Conservation (phyloP, 1,140 invertebrate species). For the Nymphalis io region DNA sequence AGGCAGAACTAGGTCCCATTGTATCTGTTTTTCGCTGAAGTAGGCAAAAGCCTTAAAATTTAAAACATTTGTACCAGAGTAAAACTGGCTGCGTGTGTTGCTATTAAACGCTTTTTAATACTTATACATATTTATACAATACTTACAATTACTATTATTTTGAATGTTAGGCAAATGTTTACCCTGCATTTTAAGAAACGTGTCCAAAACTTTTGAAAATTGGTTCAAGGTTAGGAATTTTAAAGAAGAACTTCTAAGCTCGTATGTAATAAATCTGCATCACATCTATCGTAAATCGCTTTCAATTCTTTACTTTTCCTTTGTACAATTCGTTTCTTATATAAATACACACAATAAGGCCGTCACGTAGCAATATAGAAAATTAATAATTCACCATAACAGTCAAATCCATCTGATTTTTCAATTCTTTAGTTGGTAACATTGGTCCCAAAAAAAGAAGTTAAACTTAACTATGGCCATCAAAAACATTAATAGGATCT, state of each 20-base stretch:
- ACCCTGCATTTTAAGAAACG: constrained; percentile 72
- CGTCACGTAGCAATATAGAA: too few species aligned
- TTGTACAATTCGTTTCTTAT: too few species aligned
- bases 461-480: background rate
- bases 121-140: constrained; percentile 36
- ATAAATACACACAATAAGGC: too few species aligned
- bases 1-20: constrained; percentile 73
- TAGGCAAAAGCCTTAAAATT: constrained; percentile 47
- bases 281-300: background rate
- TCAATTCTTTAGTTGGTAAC: background rate
- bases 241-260: constrained; percentile 26
- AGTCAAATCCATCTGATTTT: background rate
- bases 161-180: constrained; percentile 69
- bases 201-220: constrained; percentile 63
- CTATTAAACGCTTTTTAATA: constrained; percentile 30
- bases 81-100: constrained; percentile 38
- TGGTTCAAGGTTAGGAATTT: constrained; percentile 57
- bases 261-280: constrained; percentile 33
- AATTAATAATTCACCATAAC: too few species aligned
- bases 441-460: constrained; percentile 5
- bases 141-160: constrained; percentile 50
- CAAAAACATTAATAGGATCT: background rate
- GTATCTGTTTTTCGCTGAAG: constrained; percentile 41
- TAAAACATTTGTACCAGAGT: constrained; percentile 39
- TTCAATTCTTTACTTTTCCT: too few species aligned